Conservation (phyloP, 2,797 vertebrate genomes). For the Sebastes diaconus region DNA sequence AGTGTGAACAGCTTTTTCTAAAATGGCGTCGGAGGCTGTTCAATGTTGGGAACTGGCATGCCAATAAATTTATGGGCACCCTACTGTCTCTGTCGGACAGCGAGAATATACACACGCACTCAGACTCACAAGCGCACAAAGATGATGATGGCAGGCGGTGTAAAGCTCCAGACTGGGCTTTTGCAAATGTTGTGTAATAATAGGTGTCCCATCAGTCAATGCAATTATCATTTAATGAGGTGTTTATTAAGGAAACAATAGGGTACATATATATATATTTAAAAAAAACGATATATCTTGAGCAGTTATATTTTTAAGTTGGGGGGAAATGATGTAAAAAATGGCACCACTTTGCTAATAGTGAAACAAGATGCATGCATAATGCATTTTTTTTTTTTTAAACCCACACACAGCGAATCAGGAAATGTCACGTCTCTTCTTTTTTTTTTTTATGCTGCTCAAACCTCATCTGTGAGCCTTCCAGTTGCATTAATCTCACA, state of each 20-base stretch:
- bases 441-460: not conserved
- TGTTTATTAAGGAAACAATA: conserved; percentile 13
- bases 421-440: conserved; percentile 27
- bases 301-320: not conserved
- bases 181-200: not conserved
- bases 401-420: not conserved
- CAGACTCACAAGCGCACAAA: not conserved
- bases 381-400: not conserved
- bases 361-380: not conserved
- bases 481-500: not conserved
- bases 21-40: conserved; percentile 90
- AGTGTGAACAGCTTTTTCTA: conserved; percentile 85
- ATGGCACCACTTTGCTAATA: not conserved
- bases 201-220: conserved; percentile 4
- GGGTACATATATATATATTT: not conserved
- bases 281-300: not conserved
- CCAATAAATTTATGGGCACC: conserved; percentile 70
- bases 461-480: conserved; percentile 7
- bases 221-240: conserved; percentile 4
- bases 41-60: conserved; percentile 84
- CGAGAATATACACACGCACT: not conserved
- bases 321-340: not conserved
- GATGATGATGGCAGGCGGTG: conserved; percentile 10
- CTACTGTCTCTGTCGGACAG: conserved; percentile 40
- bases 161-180: not conserved